A percentile compares a stretch with the other conserved stretches of the same genome.
Evolutionary conservation across 2,113 vertebrate species (phyloP).

Genomic region (Apteryx owenii): DNA sequence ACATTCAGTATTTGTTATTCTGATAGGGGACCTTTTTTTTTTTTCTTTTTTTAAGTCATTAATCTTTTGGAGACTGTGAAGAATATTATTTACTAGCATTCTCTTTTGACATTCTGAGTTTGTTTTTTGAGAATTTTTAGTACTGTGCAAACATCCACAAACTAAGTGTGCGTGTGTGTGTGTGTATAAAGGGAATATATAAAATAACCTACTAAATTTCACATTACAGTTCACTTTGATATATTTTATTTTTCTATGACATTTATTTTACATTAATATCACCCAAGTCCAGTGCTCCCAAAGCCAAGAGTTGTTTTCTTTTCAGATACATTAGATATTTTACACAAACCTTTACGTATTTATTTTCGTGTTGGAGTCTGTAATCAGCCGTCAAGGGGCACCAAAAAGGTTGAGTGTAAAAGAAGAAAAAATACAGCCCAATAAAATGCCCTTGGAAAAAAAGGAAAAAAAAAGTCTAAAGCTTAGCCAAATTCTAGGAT

Average conservation of each 20-base stretch:
- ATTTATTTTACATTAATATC: not conserved
- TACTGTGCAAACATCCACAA: not conserved
- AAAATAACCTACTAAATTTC: not conserved
- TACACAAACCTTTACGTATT: not conserved
- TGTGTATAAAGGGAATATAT: too few relatives aligned
- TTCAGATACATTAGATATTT: not conserved
- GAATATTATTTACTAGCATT: not conserved
- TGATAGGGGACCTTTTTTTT: not conserved
- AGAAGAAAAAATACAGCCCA: not conserved
- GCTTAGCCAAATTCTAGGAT: not conserved
- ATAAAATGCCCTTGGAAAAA: not conserved
- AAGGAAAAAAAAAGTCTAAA: not conserved
- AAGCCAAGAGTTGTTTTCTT: not conserved
- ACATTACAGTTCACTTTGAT: not conserved
- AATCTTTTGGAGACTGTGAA: not conserved
- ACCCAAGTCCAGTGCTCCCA: not conserved
- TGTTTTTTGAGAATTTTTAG: not conserved
- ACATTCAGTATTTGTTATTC: not conserved
- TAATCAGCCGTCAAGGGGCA: not conserved
- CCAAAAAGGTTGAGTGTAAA: not conserved
- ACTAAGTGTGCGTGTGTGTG: too few relatives aligned
- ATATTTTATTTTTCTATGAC: not conserved
- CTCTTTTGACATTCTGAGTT: not conserved
- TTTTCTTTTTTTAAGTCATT: not conserved
- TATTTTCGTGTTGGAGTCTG: not conserved